Percentiles rank a stretch among this genome's conserved stretches.
phyloP scores from a whole-genome alignment of 2,797 vertebrate species.

The Ataeniobius toweri region DNA sequence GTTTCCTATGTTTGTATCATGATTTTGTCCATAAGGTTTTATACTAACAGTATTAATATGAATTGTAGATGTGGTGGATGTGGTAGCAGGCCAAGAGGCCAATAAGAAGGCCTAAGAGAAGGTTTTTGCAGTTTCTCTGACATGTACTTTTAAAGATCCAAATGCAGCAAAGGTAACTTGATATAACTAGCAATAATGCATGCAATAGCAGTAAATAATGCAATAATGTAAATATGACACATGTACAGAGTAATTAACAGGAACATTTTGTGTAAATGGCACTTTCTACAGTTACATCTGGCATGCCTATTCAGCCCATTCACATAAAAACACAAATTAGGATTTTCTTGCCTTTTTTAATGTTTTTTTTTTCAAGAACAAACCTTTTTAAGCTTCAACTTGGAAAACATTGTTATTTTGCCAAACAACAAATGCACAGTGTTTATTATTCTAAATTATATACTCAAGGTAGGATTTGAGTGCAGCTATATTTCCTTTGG shows the following conservation, averaged over 20 bases:
- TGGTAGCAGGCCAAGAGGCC: background rate
- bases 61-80: background rate
- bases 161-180: background rate
- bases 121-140: background rate
- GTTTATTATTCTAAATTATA: background rate
- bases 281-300: background rate
- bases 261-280: too few species aligned
- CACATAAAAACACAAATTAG: background rate
- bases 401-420: background rate
- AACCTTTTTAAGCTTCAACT: background rate
- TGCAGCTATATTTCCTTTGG: conserved; percentile 19
- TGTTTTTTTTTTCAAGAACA: background rate
- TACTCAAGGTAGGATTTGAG: background rate
- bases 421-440: background rate
- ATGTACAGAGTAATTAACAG: background rate
- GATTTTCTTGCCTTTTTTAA: background rate
- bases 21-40: background rate
- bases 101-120: background rate
- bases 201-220: background rate
- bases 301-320: background rate
- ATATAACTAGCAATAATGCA: background rate
- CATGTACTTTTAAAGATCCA: background rate
- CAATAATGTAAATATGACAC: background rate
- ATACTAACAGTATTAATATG: background rate
- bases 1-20: background rate